Conservation (phyloP, 2,888 invertebrate species). For the Pyrocoelia pectoralis region DNA sequence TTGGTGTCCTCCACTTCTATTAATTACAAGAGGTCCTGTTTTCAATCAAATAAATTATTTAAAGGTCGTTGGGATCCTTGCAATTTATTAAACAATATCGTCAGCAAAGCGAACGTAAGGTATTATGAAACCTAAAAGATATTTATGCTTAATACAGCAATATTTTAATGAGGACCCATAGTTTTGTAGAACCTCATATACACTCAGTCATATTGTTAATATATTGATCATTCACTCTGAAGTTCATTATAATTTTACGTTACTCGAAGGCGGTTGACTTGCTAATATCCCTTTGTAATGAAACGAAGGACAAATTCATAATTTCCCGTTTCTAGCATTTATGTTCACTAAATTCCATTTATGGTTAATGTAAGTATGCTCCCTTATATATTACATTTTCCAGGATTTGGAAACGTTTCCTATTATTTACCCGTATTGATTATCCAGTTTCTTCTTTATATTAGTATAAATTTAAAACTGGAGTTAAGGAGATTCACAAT, state of each 20-base stretch:
- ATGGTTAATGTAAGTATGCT: not conserved
- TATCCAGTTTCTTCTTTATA: not conserved
- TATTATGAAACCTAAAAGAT: constrained; percentile 3
- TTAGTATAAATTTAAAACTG: not conserved
- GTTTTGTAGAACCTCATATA: not conserved
- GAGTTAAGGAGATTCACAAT: too few species aligned
- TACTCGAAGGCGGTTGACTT: not conserved
- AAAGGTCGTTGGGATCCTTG: not conserved
- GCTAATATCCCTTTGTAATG: constrained; percentile 1
- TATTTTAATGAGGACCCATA: constrained; percentile 7
- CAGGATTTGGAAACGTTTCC: not conserved
- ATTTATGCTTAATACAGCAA: constrained; percentile 9
- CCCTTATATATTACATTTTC: not conserved
- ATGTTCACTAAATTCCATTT: not conserved
- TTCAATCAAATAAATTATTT: too few species aligned
- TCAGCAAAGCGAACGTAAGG: constrained; percentile 6
- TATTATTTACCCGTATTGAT: not conserved
- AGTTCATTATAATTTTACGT: constrained; percentile 4
- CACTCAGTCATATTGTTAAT: not conserved
- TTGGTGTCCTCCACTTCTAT: too few species aligned
- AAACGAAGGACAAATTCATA: not conserved
- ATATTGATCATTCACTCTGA: not conserved
- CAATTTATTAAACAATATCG: not conserved
- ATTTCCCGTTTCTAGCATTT: not conserved
- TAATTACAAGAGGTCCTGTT: too few species aligned